phyloP scores from a whole-genome alignment of 2,113 vertebrate species.

The Coreoperca whiteheadi region DNA sequence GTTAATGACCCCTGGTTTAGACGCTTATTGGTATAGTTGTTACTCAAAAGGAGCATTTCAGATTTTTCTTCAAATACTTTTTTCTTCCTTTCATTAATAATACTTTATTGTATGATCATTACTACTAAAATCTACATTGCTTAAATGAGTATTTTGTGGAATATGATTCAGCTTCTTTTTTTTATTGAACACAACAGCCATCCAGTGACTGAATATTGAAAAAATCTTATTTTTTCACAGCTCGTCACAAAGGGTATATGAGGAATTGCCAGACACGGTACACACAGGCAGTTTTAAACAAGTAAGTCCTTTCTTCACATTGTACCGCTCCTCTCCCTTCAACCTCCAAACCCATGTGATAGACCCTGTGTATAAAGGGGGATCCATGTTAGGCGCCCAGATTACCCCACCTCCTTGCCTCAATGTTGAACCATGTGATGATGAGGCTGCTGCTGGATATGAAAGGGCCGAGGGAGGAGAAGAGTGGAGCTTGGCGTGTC shows the following conservation, averaged over 20 bases:
- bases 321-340: slow-evolving; percentile 80
- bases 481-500: slow-evolving; percentile 70
- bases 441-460: slow-evolving; percentile 35
- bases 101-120: background rate
- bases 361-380: slow-evolving; percentile 73
- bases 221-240: slow-evolving; percentile 61
- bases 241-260: slow-evolving; percentile 70
- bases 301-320: slow-evolving; percentile 85
- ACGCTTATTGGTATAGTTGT: background rate
- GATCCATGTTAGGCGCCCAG: slow-evolving; percentile 40
- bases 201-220: background rate
- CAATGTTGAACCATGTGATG: slow-evolving; percentile 57
- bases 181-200: background rate
- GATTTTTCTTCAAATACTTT: background rate
- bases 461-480: slow-evolving; percentile 67
- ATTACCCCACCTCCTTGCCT: slow-evolving; percentile 37
- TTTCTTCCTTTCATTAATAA: background rate
- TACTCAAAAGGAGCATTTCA: background rate
- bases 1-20: too few species aligned
- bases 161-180: background rate
- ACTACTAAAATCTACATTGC: background rate
- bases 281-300: slow-evolving; percentile 76
- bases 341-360: slow-evolving; percentile 72
- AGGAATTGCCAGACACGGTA: slow-evolving; percentile 67
- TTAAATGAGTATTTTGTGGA: background rate